Evolutionary conservation across 2,113 vertebrate genomes (phyloP).

Genomic region (Sterna hirundo): DNA sequence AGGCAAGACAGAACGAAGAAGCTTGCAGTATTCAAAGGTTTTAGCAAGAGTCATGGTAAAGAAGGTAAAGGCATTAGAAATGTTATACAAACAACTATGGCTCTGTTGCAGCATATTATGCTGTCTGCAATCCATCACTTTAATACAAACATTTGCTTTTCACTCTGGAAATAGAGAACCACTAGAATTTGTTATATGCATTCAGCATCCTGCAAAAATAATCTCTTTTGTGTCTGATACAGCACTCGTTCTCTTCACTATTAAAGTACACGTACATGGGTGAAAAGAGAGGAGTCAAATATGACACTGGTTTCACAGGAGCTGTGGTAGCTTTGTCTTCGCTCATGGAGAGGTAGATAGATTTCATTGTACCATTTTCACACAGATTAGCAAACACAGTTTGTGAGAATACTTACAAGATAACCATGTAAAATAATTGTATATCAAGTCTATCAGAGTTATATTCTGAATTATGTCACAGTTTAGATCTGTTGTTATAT

Average conservation of each 20-base stretch:
- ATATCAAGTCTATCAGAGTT: background rate
- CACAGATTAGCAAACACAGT: background rate
- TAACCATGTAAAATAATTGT: background rate
- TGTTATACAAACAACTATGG: background rate
- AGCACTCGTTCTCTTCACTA: background rate
- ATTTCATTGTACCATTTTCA: background rate
- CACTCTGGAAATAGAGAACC: background rate
- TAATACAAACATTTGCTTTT: conserved; percentile 26
- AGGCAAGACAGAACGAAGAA: background rate
- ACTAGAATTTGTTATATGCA: background rate
- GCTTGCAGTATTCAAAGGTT: background rate
- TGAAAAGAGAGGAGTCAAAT: conserved; percentile 1
- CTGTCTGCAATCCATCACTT: background rate
- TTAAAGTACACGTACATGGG: background rate
- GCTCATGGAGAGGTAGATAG: background rate
- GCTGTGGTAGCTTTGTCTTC: background rate
- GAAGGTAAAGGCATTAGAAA: background rate
- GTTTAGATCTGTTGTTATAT: background rate
- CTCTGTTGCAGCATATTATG: background rate
- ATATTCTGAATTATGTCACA: background rate
- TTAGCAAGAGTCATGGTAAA: background rate
- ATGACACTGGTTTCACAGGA: background rate
- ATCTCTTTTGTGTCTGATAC: conserved; percentile 2
- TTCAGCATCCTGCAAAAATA: conserved; percentile 25
- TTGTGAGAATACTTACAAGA: background rate